Base-by-base conservation (phyloP, 2,113 vertebrate species). In the Datnioides undecimradiatus region DNA sequence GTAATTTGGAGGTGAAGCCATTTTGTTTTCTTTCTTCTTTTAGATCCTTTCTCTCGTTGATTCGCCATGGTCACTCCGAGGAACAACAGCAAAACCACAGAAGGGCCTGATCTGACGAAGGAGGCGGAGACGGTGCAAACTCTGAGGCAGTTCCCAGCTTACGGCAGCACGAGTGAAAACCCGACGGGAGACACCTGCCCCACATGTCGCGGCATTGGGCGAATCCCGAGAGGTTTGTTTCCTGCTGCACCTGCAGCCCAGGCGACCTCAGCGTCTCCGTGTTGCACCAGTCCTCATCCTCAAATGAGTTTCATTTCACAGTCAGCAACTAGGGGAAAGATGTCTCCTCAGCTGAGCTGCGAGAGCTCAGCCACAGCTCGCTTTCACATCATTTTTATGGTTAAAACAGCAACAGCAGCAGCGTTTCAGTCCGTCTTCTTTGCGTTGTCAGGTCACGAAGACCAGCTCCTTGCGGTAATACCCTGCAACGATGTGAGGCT, bases 401-500 rank as follows among this genome's bases (percentile, higher is more conserved):
- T 66, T 21, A 60, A 51, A 68, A 29, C 5, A 21, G 29, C 1
- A 38, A 21, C 14, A 12, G 25, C 5, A 21, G 29, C 1, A 38
- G 19, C 14, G 9, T 80, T 43, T 51, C 3, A 6, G 7, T 54
- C 17, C 43, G 8, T 63, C 5, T 68, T 21, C 21, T 9, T 13
- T 70, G 12, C 63, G 1, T 34, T 8, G 10, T 31, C 88, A 99
- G 98, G 96, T 23, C 96, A 99, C 36, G 94, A 97, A 90, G 97
- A 96, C 82, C 96, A 98, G 79, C 94, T 99, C 0, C 97, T 99
- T 65, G 98, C 98, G 10, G 94, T 99, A 54, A 99, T 99, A 87
- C 96, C 98, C 3, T 99, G 98, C 77, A 98, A 96, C 65, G 98
- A 99, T 82, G 96, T 97, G 72, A 95, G 98, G 80, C 93, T 99